Conservation (phyloP, 2,113 vertebrate genomes). For the Osmerus mordax region DNA sequence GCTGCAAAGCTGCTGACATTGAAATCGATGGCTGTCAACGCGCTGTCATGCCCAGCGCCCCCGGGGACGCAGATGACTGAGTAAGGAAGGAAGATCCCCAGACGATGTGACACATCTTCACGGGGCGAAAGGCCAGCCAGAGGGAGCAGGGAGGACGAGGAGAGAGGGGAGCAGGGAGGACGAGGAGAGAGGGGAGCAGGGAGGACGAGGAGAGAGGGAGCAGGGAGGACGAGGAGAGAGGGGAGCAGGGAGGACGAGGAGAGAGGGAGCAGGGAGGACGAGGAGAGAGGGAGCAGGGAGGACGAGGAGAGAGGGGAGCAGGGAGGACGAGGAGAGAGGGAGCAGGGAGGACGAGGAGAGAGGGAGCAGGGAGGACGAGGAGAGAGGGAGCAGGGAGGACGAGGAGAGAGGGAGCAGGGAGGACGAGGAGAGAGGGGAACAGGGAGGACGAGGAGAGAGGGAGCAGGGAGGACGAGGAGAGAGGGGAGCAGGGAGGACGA, state of each 20-base stretch:
- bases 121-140: not conserved
- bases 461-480: constrained; percentile 12
- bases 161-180: not conserved
- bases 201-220: constrained; percentile 16
- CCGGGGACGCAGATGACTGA: constrained; percentile 20
- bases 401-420: constrained; percentile 16
- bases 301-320: constrained; percentile 16
- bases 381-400: not conserved
- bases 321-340: constrained; percentile 15
- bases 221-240: constrained; percentile 13
- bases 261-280: not conserved
- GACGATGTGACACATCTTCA: constrained; percentile 20
- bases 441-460: constrained; percentile 14
- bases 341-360: constrained; percentile 10
- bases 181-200: constrained; percentile 17
- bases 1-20: constrained; percentile 53
- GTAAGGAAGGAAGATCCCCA: constrained; percentile 29
- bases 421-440: constrained; percentile 15
- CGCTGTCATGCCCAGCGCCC: constrained; percentile 33
- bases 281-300: constrained; percentile 13
- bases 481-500: not conserved
- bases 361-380: constrained; percentile 15
- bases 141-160: not conserved
- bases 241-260: constrained; percentile 16
- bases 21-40: constrained; percentile 66